Evolutionary conservation across 30 jellyfish, hydroid and myxozoan genomes (phyloP).

Genomic region (Catostylus mosaicus): DNA sequence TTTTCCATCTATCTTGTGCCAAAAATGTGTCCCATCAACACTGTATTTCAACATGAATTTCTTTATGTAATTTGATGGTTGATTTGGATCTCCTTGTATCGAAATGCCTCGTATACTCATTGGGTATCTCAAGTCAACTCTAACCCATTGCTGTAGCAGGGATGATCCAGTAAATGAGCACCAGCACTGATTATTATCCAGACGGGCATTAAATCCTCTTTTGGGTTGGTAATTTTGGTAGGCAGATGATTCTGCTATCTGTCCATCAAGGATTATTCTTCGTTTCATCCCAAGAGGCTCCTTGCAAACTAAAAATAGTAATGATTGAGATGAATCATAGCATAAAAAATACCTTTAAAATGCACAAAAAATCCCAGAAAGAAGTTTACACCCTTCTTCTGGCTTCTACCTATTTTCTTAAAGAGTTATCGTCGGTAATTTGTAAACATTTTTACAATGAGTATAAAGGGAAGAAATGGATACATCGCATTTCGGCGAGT

Average conservation of each 20-base stretch:
- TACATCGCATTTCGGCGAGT: not conserved
- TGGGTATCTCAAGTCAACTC: slow-evolving; percentile 47
- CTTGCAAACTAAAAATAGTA: slow-evolving; percentile 36
- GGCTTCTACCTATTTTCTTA: too few species aligned
- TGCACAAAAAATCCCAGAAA: too few species aligned
- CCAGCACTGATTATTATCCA: slow-evolving; percentile 46
- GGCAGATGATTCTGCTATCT: slow-evolving; percentile 40
- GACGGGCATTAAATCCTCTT: slow-evolving; percentile 56
- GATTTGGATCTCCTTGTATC: slow-evolving; percentile 61
- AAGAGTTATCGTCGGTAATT: too few species aligned
- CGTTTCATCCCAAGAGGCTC: slow-evolving; percentile 73
- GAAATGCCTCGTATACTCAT: slow-evolving; percentile 62
- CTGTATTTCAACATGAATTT: slow-evolving; percentile 55
- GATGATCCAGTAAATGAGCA: slow-evolving; percentile 36
- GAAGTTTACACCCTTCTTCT: not conserved
- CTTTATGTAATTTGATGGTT: slow-evolving; percentile 31
- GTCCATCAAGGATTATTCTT: slow-evolving; percentile 42
- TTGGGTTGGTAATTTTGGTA: not conserved
- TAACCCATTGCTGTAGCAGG: slow-evolving; percentile 48
- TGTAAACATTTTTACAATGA: not conserved
- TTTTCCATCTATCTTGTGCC: not conserved
- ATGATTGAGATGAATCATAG: too few species aligned
- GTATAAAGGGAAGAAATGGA: not conserved
- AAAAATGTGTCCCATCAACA: slow-evolving; percentile 22
- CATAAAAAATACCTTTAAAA: too few species aligned